Evolutionary conservation across 2,113 vertebrate species (phyloP).

Genomic region (Elanus axillaris): DNA sequence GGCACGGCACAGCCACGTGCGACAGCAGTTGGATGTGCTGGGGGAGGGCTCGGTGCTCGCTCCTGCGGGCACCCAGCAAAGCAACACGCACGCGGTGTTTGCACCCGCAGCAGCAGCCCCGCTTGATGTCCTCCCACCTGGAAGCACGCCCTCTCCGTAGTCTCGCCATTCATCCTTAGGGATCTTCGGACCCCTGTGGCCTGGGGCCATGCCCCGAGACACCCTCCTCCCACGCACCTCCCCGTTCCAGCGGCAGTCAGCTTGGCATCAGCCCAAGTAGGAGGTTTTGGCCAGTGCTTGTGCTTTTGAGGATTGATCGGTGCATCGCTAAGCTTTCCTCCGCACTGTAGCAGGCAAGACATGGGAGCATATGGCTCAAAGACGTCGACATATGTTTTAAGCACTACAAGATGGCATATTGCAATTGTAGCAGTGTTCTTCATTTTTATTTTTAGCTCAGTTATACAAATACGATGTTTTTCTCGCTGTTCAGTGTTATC

Average conservation of each 20-base stretch:
- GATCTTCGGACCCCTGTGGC: no score
- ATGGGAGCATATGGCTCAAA: slow-evolving; percentile 56
- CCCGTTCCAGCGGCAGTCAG: background rate
- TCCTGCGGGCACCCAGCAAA: rapidly evolving
- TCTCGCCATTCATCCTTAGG: rapidly evolving
- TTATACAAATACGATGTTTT: slow-evolving; percentile 64
- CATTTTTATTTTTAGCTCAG: slow-evolving; percentile 63
- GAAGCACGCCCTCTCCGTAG: rapidly evolving
- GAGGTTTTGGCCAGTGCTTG: background rate
- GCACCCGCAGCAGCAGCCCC: background rate
- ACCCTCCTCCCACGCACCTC: background rate
- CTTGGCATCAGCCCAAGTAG: background rate
- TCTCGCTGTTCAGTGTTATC: slow-evolving; percentile 53
- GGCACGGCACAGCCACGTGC: rapidly evolving
- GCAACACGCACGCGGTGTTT: rapidly evolving
- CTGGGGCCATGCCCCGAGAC: background rate
- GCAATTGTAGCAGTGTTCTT: slow-evolving; percentile 53
- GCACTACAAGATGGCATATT: slow-evolving; percentile 38
- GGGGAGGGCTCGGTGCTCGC: background rate
- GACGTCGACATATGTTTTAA: slow-evolving; percentile 1
- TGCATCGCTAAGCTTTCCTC: background rate
- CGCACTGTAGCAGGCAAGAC: background rate
- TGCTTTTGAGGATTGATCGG: background rate
- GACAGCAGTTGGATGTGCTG: rapidly evolving
- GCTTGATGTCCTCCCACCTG: background rate